phyloP scores from a whole-genome alignment of 2,797 vertebrate genomes.

The Cercopithecus neglectus region DNA sequence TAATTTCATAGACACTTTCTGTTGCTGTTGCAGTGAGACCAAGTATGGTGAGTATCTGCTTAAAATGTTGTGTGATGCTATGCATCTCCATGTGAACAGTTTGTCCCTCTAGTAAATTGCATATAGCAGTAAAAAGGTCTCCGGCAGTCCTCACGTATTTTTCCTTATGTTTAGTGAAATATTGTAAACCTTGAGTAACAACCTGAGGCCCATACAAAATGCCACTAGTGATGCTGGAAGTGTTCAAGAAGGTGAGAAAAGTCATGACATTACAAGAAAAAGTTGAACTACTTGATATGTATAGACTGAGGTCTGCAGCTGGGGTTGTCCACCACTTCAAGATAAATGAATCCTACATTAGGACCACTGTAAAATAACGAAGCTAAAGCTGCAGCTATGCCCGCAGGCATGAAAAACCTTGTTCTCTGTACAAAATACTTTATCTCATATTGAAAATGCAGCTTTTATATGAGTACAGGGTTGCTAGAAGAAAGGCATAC shows the following conservation, averaged over 20 bases:
- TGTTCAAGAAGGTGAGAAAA: not conserved
- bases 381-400: not conserved
- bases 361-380: not conserved
- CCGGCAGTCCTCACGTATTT: accelerated
- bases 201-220: not conserved
- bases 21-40: not conserved
- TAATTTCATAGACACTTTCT: not conserved
- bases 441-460: not conserved
- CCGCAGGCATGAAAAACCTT: not conserved
- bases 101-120: not conserved
- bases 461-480: too few relatives aligned
- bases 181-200: not conserved
- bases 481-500: too few relatives aligned
- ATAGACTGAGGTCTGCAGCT: not conserved
- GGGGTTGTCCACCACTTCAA: not conserved
- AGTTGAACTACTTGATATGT: not conserved
- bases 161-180: not conserved
- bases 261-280: not conserved
- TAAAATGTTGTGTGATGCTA: not conserved
- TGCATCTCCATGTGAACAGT: not conserved
- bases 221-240: not conserved
- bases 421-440: not conserved
- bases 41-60: not conserved
- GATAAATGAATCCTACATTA: not conserved
- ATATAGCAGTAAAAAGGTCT: not conserved